A percentile compares a stretch with the other conserved stretches of the same genome.
Conservation (phyloP, 1,140 invertebrate species). For the Eriosoma lanigerum region DNA sequence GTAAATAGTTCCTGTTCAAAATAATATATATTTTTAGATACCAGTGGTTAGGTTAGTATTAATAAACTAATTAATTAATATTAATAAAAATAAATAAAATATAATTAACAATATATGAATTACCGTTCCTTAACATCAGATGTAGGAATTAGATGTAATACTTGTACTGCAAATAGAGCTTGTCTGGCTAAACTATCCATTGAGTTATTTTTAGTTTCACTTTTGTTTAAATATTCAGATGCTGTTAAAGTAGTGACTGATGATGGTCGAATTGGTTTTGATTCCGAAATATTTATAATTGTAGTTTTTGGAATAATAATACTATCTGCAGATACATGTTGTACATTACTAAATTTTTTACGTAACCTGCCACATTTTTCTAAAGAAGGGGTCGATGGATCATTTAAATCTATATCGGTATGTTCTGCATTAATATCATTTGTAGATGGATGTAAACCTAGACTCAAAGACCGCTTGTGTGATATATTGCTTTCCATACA, state of each 20-base stretch:
- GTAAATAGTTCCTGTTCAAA: constrained; percentile 70
- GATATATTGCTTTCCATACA: constrained; percentile 47
- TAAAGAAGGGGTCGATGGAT: constrained; percentile 37
- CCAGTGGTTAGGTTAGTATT: too few relatives aligned
- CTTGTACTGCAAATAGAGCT: constrained; percentile 73
- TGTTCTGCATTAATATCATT: constrained; percentile 42
- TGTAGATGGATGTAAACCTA: constrained; percentile 52
- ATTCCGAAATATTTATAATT: constrained; percentile 25
- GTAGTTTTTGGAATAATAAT: constrained; percentile 54
- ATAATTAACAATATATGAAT: constrained; percentile 28
- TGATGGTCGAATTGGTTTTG: constrained; percentile 36
- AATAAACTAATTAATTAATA: too few relatives aligned
- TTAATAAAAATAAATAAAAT: not conserved
- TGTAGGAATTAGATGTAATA: constrained; percentile 75
- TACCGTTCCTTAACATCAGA: constrained; percentile 76
- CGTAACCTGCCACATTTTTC: constrained; percentile 41
- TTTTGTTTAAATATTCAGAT: constrained; percentile 52
- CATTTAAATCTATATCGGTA: constrained; percentile 47
- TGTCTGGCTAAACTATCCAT: constrained; percentile 73
- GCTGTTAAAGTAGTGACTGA: constrained; percentile 26
- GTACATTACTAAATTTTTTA: constrained; percentile 42
- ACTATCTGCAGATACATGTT: constrained; percentile 55
- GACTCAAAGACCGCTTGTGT: constrained; percentile 54
- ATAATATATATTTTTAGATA: not conserved
- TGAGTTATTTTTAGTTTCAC: constrained; percentile 59